Evolutionary conservation across 1,140 invertebrate species (phyloP).

Genomic region (Drosophila auraria): DNA sequence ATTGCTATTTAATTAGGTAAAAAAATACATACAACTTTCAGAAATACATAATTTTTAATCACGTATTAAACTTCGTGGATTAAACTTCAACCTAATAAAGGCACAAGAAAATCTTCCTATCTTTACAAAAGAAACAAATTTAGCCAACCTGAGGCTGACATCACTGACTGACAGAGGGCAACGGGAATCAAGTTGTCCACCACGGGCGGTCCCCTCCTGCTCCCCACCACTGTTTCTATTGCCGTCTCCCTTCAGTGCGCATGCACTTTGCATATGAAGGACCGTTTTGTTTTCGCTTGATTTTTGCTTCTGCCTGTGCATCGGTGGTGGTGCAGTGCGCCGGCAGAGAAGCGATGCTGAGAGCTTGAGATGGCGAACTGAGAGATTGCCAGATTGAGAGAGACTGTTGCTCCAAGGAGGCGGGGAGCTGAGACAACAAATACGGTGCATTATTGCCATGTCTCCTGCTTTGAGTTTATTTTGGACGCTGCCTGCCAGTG

Average conservation of each 20-base stretch:
- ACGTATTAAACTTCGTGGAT: no score
- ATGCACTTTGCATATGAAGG: constrained; percentile 63
- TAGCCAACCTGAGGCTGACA: neutral
- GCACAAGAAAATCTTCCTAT: neutral
- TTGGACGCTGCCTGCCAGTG: constrained; percentile 44
- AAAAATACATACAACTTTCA: neutral
- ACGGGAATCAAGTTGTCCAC: constrained; percentile 63
- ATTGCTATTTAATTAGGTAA: neutral
- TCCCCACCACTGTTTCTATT: constrained; percentile 52
- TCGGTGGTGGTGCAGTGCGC: constrained; percentile 28
- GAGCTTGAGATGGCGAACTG: constrained; percentile 19
- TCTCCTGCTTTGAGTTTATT: constrained; percentile 76
- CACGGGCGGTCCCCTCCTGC: neutral
- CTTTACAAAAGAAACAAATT: neutral
- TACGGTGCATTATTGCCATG: constrained; percentile 42
- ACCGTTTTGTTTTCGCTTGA: constrained; percentile 12
- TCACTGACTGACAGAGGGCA: constrained; percentile 59
- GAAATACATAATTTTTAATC: neutral
- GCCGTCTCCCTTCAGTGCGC: constrained; percentile 74
- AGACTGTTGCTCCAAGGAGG: constrained; percentile 68
- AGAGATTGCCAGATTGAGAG: constrained; percentile 40
- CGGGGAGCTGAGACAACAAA: constrained; percentile 6
- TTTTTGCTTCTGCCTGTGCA: constrained; percentile 12
- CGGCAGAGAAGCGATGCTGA: constrained; percentile 32
- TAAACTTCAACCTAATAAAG: neutral